Base-by-base conservation (phyloP, 2,888 invertebrate species). In the Synergus umbraculus region DNA sequence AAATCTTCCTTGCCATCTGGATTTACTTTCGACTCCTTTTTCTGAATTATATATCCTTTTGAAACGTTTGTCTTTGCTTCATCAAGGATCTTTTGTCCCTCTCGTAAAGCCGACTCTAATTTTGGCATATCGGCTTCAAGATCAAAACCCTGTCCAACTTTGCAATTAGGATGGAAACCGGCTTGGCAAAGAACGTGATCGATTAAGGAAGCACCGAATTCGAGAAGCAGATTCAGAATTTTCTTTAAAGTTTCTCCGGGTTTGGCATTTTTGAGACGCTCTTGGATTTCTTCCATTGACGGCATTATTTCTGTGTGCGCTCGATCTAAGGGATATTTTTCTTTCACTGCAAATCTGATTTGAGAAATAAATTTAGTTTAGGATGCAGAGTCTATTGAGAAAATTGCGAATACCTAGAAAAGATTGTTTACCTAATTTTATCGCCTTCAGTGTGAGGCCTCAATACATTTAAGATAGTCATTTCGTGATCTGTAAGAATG, bases 391-490 rank as follows among this genome's bases (percentile, higher is more conserved):
- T 49, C 66, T 67, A 66, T 8, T 60, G 13, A 37, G 13, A 60
- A 58, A 44, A 67, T 18, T 44, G 37, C 7, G 37, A 37, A 37
- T 37, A 5, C 7, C 37, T 37, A 7, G 37, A 37, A 37, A 37
- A 37, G 3, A 4, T 46, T 46, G 44, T 76, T 87, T 90, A 95
- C 95, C 95, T 94, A 22, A 97, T 93, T 92, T 97, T 97, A 89
- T 98, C 98, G 3, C 97, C 97, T 92, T 98, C 98, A 2, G 96
- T 96, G 87, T 98, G 96, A 0, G 98, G 98, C 60, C 99, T 93
- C 3, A 99, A 93, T n/a, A 99, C 96, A 92, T 98, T 97, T 12
- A 99, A 93, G 88, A 99, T 99, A 0, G 94, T 96, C 93, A 97
- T 96, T 86, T 98, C 95, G 89, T 95, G 94, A 93, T 99, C 99